Evolutionary conservation across 2,113 vertebrate species (phyloP).

Genomic region (Tetrax tetrax): DNA sequence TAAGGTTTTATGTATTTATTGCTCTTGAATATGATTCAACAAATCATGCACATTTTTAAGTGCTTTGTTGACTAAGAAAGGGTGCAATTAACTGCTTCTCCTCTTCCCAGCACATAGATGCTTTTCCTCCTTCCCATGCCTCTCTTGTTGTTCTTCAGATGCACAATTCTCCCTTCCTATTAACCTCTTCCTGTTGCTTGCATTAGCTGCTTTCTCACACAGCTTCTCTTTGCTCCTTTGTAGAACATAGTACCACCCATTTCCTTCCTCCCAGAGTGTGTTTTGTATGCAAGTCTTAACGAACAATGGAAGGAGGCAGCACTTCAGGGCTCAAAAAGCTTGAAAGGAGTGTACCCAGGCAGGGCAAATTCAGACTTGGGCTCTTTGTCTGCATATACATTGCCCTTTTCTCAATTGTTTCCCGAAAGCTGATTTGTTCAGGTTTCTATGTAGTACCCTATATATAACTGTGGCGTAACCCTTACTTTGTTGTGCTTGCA

Average conservation of each 20-base stretch:
- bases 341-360: not conserved
- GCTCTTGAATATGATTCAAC: not conserved
- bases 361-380: not conserved
- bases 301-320: constrained; percentile 51
- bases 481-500: not conserved
- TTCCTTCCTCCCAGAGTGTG: constrained; percentile 44
- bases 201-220: constrained; percentile 35
- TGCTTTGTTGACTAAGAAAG: constrained; percentile 1
- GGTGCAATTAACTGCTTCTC: not conserved
- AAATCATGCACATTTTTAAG: not conserved
- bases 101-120: not conserved
- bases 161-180: not conserved
- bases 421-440: not conserved
- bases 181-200: constrained; percentile 48
- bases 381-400: not conserved
- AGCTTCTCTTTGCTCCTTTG: constrained; percentile 25
- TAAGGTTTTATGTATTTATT: not conserved
- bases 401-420: not conserved
- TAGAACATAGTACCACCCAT: constrained; percentile 2
- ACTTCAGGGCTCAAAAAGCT: not conserved
- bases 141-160: not conserved
- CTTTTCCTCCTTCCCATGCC: not conserved
- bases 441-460: not conserved
- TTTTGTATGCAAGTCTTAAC: not conserved
- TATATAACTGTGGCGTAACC: not conserved